A percentile compares a stretch with the other conserved stretches of the same genome.
phyloP scores from a whole-genome alignment of 2,113 vertebrate genomes.

The Catharus fuscescens region DNA sequence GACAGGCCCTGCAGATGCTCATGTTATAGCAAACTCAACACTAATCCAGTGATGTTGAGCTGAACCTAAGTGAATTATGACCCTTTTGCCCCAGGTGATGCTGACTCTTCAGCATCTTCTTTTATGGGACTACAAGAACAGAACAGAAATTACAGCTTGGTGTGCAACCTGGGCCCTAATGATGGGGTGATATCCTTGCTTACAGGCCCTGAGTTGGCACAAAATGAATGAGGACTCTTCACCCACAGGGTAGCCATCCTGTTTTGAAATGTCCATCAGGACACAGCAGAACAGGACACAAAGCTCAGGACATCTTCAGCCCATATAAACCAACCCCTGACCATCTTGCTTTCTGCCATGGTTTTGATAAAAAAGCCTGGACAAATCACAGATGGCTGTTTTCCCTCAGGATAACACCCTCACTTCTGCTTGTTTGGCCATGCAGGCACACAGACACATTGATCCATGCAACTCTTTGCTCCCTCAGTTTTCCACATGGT shows the following conservation, averaged over 20 bases:
- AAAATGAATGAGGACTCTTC: background rate
- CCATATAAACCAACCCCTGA: background rate
- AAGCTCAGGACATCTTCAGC: background rate
- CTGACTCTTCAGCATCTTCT: background rate
- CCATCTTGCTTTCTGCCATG: background rate
- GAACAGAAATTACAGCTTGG: background rate
- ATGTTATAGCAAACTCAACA: background rate
- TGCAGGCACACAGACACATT: background rate
- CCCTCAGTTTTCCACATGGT: background rate
- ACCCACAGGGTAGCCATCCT: background rate
- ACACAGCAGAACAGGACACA: background rate
- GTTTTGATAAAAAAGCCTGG: background rate
- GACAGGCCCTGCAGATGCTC: constrained; percentile 1
- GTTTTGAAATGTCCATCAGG: background rate
- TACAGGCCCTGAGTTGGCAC: background rate
- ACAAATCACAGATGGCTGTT: background rate
- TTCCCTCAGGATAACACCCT: background rate
- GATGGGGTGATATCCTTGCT: background rate
- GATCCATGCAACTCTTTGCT: background rate
- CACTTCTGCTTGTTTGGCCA: background rate
- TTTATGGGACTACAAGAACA: background rate
- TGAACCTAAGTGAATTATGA: background rate
- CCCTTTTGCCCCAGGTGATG: background rate
- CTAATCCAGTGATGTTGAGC: background rate
- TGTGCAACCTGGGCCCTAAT: background rate